Base-by-base conservation (phyloP, 2,888 invertebrate genomes). In the Andrena hattorfiana region DNA sequence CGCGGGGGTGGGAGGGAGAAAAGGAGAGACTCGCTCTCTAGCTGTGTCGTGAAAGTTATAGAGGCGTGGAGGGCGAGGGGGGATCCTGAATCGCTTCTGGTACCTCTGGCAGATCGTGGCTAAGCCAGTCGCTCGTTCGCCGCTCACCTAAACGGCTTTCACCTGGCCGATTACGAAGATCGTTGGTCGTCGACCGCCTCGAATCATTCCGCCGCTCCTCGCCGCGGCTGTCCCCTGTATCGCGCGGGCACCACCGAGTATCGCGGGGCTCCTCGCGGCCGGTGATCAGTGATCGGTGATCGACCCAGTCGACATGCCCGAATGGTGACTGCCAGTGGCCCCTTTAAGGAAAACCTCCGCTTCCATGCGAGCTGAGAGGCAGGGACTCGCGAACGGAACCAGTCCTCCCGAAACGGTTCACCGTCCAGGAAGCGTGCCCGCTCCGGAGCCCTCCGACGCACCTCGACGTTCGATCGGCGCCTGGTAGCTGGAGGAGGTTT, bases 61-160 rank as follows among this genome's bases (percentile, higher is more conserved):
- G 54, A 35, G 70, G 75, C 67, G 73, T 42, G 73, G 73, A 16
- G 13, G 60, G 63, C 74, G 56, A 84, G 75, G 78, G 76, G 85
- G 85, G 82, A 80, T 84, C 76, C 86, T 63, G 88, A 77, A 85
- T 88, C 81, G 86, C 78, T 85, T 86, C 85, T 73, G 87, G 78
- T 85, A 79, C 72, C 84, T 84, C 81, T 68, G 82, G 84, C 74
- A 76, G 86, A 85, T 82, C 84, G 78, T 73, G 74, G 77, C 67
- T 83, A 75, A 80, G 88, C 84, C 87, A 87, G 87, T 87, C 87
- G 83, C 71, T 77, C 71, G 82, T 77, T 82, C 82, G 71, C 84
- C 88, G 87, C 63, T 87, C 88, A 83, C 86, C 87, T 88, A 84
- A 84, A 84, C 87, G 86, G 87, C 87, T 88, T 88, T 88, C 87